A percentile compares a stretch with the other conserved stretches of the same genome.
Evolutionary conservation across 2,113 vertebrate species (phyloP).

Genomic region (Taxidea taxus): DNA sequence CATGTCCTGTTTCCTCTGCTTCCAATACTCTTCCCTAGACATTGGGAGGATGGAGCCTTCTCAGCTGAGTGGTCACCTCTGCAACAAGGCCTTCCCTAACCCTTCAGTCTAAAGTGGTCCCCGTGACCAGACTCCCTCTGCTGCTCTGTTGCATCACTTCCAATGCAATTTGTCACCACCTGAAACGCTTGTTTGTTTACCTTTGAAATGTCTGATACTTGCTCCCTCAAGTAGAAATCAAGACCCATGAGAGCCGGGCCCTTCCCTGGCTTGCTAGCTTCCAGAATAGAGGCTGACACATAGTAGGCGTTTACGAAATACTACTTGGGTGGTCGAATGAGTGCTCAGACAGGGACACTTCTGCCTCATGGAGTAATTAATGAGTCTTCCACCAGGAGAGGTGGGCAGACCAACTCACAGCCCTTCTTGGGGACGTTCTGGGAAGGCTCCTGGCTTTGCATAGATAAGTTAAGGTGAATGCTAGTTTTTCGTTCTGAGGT

Average conservation of each 20-base stretch:
- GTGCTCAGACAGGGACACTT: neutral
- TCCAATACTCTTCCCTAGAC: neutral
- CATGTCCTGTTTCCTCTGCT: neutral
- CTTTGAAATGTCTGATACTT: neutral
- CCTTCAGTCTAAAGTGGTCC: neutral
- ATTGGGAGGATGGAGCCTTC: neutral
- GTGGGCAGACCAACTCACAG: neutral
- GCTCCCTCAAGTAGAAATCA: neutral
- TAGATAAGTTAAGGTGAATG: neutral
- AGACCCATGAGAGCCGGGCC: neutral
- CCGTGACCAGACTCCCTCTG: neutral
- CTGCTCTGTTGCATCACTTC: neutral
- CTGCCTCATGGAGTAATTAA: neutral
- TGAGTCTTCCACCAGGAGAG: neutral
- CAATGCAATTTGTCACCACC: neutral
- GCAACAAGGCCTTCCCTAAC: neutral
- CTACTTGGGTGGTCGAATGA: neutral
- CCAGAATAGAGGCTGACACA: neutral
- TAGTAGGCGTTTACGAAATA: neutral
- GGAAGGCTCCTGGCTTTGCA: neutral
- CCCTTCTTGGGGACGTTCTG: neutral
- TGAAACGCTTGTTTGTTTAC: neutral
- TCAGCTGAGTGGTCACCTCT: neutral
- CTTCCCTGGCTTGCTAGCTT: neutral
- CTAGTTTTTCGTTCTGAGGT: neutral